Evolutionary conservation across 1,140 invertebrate genomes (phyloP).

Genomic region (Chelonus insularis): DNA sequence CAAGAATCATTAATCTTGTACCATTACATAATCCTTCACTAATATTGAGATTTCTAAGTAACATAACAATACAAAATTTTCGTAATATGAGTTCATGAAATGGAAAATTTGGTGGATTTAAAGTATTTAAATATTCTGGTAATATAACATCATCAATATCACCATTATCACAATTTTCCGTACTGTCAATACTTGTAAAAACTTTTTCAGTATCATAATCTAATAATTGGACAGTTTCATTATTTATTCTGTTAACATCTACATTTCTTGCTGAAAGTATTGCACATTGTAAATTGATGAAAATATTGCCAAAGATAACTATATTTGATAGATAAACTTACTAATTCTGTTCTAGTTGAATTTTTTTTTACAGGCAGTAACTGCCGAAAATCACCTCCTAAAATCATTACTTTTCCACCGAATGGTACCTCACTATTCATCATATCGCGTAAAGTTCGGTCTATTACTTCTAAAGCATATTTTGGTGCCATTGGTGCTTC

Average conservation of each 20-base stretch:
- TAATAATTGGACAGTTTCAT: slow-evolving; percentile 23
- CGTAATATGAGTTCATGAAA: slow-evolving; percentile 19
- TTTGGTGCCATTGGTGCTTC: slow-evolving; percentile 38
- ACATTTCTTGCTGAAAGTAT: slow-evolving; percentile 26
- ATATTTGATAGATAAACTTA: slow-evolving; percentile 30
- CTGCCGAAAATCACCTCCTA: slow-evolving; percentile 37
- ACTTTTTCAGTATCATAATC: slow-evolving; percentile 4
- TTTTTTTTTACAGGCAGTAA: slow-evolving; percentile 31
- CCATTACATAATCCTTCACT: slow-evolving; percentile 29
- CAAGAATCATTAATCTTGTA: slow-evolving; percentile 28
- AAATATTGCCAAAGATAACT: slow-evolving; percentile 26
- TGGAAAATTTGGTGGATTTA: slow-evolving; percentile 9
- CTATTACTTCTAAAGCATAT: slow-evolving; percentile 23
- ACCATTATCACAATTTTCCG: slow-evolving; percentile 9
- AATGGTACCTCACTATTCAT: slow-evolving; percentile 25
- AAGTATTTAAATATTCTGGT: slow-evolving; percentile 26
- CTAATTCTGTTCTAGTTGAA: slow-evolving; percentile 19
- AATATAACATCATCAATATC: slow-evolving; percentile 10
- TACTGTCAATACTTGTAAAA: slow-evolving; percentile 21
- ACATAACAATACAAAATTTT: slow-evolving; percentile 9
- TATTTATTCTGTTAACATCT: slow-evolving; percentile 29
- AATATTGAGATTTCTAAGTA: slow-evolving; percentile 17
- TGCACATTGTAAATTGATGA: slow-evolving; percentile 23
- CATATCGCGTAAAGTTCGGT: slow-evolving; percentile 32
- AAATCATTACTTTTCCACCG: slow-evolving; percentile 35